phyloP scores from a whole-genome alignment of 2,113 vertebrate genomes.

The Microcebus ravelobensis region DNA sequence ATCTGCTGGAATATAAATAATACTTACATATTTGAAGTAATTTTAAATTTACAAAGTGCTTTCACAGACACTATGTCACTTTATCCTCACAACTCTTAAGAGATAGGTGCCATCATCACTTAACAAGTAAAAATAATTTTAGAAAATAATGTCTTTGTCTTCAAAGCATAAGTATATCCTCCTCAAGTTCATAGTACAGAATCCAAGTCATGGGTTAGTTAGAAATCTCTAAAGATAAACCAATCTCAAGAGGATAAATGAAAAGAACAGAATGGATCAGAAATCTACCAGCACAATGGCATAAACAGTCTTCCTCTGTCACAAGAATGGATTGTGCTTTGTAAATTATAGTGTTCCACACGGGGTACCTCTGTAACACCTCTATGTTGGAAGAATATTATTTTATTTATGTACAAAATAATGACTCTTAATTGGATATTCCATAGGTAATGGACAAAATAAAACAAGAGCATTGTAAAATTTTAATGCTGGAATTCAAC shows the following conservation, averaged over 20 bases:
- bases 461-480: conserved; percentile 17
- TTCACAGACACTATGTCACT: not conserved
- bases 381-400: not conserved
- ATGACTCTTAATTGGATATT: not conserved
- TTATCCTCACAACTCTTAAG: not conserved
- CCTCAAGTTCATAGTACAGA: not conserved
- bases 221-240: not conserved
- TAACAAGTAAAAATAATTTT: not conserved
- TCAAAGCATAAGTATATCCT: not conserved
- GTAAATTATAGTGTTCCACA: not conserved
- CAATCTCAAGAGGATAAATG: not conserved
- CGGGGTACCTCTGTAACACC: not conserved
- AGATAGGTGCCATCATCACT: not conserved
- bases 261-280: not conserved
- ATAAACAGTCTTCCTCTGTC: not conserved
- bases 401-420: not conserved
- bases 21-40: not conserved
- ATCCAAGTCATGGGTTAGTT: not conserved
- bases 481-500: not conserved
- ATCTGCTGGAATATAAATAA: not conserved
- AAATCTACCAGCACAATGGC: not conserved
- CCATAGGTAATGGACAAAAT: conserved; percentile 8
- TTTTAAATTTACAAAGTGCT: not conserved
- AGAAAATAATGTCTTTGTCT: not conserved
- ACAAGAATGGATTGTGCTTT: not conserved